Evolutionary conservation across 2,797 vertebrate species (phyloP).

Genomic region (Buphagus erythrorhynchus): DNA sequence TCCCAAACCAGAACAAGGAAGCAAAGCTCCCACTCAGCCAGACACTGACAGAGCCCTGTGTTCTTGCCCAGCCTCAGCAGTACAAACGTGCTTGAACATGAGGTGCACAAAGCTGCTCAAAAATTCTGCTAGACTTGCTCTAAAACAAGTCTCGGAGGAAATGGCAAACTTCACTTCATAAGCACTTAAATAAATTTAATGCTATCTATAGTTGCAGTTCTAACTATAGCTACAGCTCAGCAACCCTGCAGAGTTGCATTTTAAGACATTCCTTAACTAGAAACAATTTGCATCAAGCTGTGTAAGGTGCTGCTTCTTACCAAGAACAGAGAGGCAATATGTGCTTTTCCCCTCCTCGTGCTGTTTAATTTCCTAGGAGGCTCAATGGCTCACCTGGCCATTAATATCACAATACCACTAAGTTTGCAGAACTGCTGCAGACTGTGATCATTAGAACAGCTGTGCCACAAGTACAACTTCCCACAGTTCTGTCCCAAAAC

Average conservation of each 20-base stretch:
- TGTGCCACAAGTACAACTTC: background rate
- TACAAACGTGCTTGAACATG: rapidly evolving
- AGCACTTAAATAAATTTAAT: slow-evolving; percentile 48
- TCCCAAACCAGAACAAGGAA: background rate
- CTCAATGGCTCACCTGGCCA: slow-evolving; percentile 15
- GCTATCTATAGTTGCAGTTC: slow-evolving; percentile 47
- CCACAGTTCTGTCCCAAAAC: background rate
- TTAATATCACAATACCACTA: background rate
- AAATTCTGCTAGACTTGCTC: slow-evolving; percentile 11
- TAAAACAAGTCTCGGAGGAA: slow-evolving; percentile 23
- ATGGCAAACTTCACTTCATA: slow-evolving; percentile 26
- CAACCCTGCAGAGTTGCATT: slow-evolving; percentile 34
- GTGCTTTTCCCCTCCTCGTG: background rate
- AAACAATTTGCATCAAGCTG: slow-evolving; percentile 60
- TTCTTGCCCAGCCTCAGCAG: background rate
- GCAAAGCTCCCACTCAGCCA: background rate
- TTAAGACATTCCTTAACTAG: slow-evolving; percentile 52
- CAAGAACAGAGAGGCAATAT: slow-evolving; percentile 19
- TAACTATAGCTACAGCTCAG: slow-evolving; percentile 49
- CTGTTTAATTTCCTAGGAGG: slow-evolving; percentile 40
- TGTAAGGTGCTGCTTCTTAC: slow-evolving; percentile 19
- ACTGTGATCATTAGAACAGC: background rate
- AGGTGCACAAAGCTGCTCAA: background rate
- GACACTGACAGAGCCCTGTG: background rate
- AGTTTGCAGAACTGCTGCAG: background rate